A percentile compares a stretch with the other conserved stretches of the same genome.
These are phyloP conservation scores for Lottia gigantea DNA, from an alignment of 2,888 invertebrate genomes.

Conservation along the genomic window DNA sequence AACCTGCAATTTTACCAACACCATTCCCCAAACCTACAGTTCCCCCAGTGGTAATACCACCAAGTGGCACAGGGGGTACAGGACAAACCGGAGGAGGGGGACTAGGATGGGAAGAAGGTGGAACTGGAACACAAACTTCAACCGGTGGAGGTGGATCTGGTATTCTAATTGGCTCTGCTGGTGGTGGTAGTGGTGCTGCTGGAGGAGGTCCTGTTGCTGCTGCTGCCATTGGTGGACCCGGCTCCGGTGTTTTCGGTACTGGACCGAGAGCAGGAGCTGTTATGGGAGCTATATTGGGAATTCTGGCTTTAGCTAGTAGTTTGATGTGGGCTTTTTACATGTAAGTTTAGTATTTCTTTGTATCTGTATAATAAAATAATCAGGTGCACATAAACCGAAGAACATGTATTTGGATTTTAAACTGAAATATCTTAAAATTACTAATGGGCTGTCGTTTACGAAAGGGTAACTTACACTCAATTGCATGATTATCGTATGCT, in stretches of 20 bases:
- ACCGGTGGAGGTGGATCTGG: constrained; percentile 19
- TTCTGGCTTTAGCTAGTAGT: constrained; percentile 47
- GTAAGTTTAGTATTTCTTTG: constrained; percentile 17
- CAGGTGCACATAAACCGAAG: no score
- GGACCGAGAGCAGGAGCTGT: constrained; percentile 58
- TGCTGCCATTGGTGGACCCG: constrained; percentile 29
- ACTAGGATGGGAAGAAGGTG: constrained; percentile 18
- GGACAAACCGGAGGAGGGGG: constrained; percentile 30
- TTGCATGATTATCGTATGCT: background rate
- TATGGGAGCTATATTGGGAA: constrained; percentile 54
- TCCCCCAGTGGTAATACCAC: constrained; percentile 28
- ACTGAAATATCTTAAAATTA: no score
- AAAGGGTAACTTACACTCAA: no score
- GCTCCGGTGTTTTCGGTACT: constrained; percentile 33
- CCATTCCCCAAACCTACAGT: background rate
- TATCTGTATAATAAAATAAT: no score
- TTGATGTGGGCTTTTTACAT: constrained; percentile 62
- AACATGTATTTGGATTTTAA: no score
- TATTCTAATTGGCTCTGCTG: constrained; percentile 13
- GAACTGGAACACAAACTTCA: background rate
- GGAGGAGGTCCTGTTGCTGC: constrained; percentile 32
- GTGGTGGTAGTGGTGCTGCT: constrained; percentile 13
- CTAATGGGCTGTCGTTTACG: no score
- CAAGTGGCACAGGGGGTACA: constrained; percentile 34
- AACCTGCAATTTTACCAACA: background rate